Percentiles rank a stretch among this genome's conserved stretches.
Conservation (phyloP, 2,888 invertebrate genomes). For the Caenorhabditis virilis region DNA sequence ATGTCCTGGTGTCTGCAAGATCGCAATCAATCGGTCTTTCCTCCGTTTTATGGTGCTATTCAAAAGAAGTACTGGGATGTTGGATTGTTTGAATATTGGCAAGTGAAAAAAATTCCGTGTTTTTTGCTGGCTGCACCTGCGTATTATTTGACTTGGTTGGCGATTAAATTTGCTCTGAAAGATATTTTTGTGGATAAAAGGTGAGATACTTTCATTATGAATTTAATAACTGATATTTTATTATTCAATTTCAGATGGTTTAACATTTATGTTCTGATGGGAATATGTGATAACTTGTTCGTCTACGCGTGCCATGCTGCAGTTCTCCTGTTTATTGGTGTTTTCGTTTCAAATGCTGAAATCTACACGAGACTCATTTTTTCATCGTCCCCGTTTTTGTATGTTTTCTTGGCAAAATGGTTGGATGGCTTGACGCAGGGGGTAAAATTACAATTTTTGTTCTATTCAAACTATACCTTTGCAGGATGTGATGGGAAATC, state of each 20-base stretch:
- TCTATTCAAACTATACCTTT: not conserved
- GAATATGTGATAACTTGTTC: slow-evolving; percentile 30
- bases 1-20: not conserved
- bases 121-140: slow-evolving; percentile 82
- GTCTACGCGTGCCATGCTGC: slow-evolving; percentile 51
- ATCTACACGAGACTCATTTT: slow-evolving; percentile 57
- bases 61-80: slow-evolving; percentile 94
- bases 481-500: slow-evolving; percentile 18
- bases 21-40: slow-evolving; percentile 6
- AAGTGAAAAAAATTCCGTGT: slow-evolving; percentile 89
- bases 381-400: slow-evolving; percentile 59
- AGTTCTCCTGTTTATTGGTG: slow-evolving; percentile 43
- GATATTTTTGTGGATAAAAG: slow-evolving; percentile 18
- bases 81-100: slow-evolving; percentile 83
- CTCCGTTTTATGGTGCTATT: slow-evolving; percentile 74
- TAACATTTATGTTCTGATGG: slow-evolving; percentile 17
- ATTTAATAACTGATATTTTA: not conserved
- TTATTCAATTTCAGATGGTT: slow-evolving; percentile 17
- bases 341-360: slow-evolving; percentile 59
- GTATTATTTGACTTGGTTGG: slow-evolving; percentile 20
- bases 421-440: slow-evolving; percentile 47
- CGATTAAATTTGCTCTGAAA: slow-evolving; percentile 10
- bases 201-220: slow-evolving; percentile 6
- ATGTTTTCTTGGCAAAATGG: slow-evolving; percentile 51
- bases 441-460: slow-evolving; percentile 12